Percentiles rank a stretch among this genome's conserved stretches.
These are phyloP conservation scores for Rhinopomastus cyanomelas DNA, from an alignment of 2,113 vertebrate species.

Conservation along the genomic window DNA sequence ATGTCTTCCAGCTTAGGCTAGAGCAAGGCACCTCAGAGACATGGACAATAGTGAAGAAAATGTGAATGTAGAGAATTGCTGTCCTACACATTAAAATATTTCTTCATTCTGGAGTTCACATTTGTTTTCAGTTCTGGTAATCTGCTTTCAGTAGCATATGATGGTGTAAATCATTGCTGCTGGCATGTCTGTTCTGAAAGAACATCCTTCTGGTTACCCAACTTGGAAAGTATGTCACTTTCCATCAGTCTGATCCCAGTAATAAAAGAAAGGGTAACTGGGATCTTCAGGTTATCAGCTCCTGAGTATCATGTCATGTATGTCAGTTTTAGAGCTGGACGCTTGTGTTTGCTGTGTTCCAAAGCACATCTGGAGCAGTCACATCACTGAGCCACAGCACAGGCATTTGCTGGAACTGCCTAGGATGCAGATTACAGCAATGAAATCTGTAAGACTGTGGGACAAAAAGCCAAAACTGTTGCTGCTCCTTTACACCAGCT, in stretches of 20 bases:
- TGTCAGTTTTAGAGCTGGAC: background rate
- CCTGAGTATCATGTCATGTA: background rate
- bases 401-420: background rate
- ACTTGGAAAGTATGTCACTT: background rate
- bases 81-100: background rate
- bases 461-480: background rate
- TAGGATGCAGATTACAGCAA: background rate
- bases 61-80: background rate
- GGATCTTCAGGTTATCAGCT: background rate
- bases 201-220: background rate
- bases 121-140: background rate
- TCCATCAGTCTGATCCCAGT: background rate
- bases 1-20: background rate
- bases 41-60: background rate
- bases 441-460: fast-evolving
- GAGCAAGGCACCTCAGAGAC: background rate
- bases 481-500: background rate
- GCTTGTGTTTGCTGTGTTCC: background rate
- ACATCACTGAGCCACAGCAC: background rate
- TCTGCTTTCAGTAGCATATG: background rate
- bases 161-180: background rate
- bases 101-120: background rate
- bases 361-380: background rate
- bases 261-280: background rate
- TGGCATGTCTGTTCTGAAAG: background rate